Conservation (phyloP, 1,140 invertebrate genomes). For the Gonioctena quinquepunctata region DNA sequence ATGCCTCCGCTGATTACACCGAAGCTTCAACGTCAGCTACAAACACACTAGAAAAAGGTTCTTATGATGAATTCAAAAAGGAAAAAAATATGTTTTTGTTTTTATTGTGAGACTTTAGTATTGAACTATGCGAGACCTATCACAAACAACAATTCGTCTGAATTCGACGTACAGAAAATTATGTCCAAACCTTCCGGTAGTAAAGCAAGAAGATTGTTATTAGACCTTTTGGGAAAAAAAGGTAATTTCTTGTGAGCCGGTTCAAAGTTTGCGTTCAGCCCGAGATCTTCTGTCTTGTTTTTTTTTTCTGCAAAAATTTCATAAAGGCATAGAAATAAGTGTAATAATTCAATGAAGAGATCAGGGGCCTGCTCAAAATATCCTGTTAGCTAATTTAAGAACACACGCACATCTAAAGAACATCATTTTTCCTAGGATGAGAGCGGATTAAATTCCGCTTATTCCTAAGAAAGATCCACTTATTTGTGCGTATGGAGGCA, state of each 20-base stretch:
- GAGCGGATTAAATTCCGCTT: constrained; percentile 32
- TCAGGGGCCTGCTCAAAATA: background rate
- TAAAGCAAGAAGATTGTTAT: constrained; percentile 6
- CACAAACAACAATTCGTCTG: background rate
- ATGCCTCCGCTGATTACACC: background rate
- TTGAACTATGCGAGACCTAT: background rate
- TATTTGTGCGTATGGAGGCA: constrained; percentile 38
- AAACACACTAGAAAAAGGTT: background rate
- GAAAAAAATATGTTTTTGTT: background rate
- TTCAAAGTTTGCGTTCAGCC: constrained; percentile 3
- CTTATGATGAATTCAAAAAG: background rate
- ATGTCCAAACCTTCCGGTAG: background rate
- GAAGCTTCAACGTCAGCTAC: background rate
- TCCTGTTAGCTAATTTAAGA: background rate
- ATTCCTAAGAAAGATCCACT: constrained; percentile 34
- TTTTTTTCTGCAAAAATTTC: constrained; percentile 13
- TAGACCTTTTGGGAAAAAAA: constrained; percentile 14
- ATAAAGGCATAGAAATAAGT: constrained; percentile 16
- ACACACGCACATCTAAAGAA: background rate
- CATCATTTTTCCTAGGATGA: constrained; percentile 30
- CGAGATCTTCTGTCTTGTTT: background rate
- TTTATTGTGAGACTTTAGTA: background rate
- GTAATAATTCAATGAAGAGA: background rate
- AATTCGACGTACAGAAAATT: background rate
- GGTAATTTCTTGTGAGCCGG: constrained; percentile 20